Evolutionary conservation across 2,797 vertebrate species (phyloP).

Genomic region (Glyptemys insculpta): DNA sequence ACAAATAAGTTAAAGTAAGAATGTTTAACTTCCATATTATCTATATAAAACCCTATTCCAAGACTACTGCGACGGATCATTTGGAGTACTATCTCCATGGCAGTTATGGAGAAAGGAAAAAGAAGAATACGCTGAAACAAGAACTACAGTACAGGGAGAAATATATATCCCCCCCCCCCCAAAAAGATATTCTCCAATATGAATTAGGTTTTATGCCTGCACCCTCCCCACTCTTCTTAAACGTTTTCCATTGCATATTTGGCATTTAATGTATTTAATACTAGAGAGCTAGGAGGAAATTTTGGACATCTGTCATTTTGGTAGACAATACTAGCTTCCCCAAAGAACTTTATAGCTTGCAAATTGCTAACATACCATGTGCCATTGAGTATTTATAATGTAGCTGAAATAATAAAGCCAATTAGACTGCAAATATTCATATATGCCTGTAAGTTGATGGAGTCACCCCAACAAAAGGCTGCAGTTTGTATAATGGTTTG

Average conservation of each 20-base stretch:
- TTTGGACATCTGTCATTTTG: constrained; percentile 60
- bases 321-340: constrained; percentile 76
- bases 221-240: neutral
- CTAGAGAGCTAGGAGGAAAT: constrained; percentile 42
- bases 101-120: constrained; percentile 14
- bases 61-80: constrained; percentile 7
- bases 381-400: constrained; percentile 77
- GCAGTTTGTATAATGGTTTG: fast-evolving
- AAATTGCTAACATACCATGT: constrained; percentile 74
- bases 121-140: constrained; percentile 62
- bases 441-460: constrained; percentile 29
- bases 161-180: neutral
- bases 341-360: constrained; percentile 74
- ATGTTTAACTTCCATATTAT: neutral
- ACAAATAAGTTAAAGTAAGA: neutral
- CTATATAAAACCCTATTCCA: neutral
- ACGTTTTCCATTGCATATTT: constrained; percentile 37
- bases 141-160: neutral
- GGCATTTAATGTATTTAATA: constrained; percentile 73
- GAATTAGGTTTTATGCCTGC: constrained; percentile 15
- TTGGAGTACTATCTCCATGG: constrained; percentile 45
- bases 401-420: constrained; percentile 78
- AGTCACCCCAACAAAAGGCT: fast-evolving
- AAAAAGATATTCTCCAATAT: constrained; percentile 21
- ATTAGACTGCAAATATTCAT: constrained; percentile 76